Evolutionary conservation across 2,888 invertebrate species (phyloP).

Genomic region (Drosophila tanythrix): DNA sequence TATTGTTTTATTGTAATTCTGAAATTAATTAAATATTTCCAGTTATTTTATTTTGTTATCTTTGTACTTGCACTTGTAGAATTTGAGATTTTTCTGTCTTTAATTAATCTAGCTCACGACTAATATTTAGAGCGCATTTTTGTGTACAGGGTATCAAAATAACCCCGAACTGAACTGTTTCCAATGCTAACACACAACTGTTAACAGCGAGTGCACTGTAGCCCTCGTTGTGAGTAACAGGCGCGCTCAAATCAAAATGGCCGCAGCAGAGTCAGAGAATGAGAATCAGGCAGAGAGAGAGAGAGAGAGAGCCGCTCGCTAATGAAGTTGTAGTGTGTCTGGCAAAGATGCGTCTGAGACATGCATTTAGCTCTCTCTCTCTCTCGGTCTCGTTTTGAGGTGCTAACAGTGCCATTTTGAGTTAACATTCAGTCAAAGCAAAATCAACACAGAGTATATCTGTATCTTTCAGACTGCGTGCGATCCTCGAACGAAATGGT

Average conservation of each 20-base stretch:
- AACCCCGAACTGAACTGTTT: conserved; percentile 2
- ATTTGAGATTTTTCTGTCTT: background rate
- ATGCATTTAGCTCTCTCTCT: conserved; percentile 42
- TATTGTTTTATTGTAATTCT: background rate
- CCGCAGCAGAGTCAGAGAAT: conserved; percentile 65
- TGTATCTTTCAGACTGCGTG: conserved; percentile 79
- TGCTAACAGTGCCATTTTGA: conserved; percentile 56
- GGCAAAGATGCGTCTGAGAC: conserved; percentile 46
- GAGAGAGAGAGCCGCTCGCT: conserved; percentile 42
- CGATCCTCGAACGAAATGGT: conserved; percentile 80
- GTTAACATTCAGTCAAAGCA: conserved; percentile 43
- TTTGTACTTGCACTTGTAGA: background rate
- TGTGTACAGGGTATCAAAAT: conserved; percentile 24
- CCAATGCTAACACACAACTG: conserved; percentile 39
- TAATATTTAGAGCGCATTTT: background rate
- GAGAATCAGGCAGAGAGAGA: conserved; percentile 33
- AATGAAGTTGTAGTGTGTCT: conserved; percentile 77
- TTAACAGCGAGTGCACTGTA: conserved; percentile 33
- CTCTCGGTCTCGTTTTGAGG: conserved; percentile 22
- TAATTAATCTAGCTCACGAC: background rate
- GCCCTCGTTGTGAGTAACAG: conserved; percentile 49
- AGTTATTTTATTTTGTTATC: background rate
- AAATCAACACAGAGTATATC: conserved; percentile 38
- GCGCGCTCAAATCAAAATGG: conserved; percentile 82
- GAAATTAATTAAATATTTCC: background rate